phyloP scores from a whole-genome alignment of 2,888 invertebrate species.

The Blastobasis adustella region DNA sequence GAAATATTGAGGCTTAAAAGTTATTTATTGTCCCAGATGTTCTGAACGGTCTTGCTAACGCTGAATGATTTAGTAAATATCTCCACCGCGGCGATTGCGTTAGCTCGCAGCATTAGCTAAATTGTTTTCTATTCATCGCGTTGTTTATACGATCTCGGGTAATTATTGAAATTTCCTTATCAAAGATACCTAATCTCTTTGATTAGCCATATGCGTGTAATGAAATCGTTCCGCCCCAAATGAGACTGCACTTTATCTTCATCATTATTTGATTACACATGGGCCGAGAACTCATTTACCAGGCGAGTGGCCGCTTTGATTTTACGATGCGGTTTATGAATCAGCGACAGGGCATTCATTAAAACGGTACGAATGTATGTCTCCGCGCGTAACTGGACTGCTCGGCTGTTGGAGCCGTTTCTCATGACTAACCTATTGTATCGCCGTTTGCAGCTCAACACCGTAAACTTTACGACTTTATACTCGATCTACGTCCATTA shows the following conservation, averaged over 20 bases:
- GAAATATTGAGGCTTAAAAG: constrained; percentile 29
- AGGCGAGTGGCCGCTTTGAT: constrained; percentile 43
- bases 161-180: background rate
- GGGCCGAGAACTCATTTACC: constrained; percentile 36
- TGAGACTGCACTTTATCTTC: constrained; percentile 4
- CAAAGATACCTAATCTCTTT: background rate
- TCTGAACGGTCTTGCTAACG: constrained; percentile 40
- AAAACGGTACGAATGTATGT: constrained; percentile 35
- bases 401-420: constrained; percentile 20
- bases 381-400: constrained; percentile 31
- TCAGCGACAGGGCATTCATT: constrained; percentile 49
- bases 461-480: constrained; percentile 7
- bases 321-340: constrained; percentile 50
- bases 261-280: constrained; percentile 18
- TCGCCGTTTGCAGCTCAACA: constrained; percentile 1
- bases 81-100: constrained; percentile 21
- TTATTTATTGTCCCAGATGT: constrained; percentile 39
- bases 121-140: background rate
- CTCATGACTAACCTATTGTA: constrained; percentile 36
- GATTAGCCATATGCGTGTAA: background rate
- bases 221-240: background rate
- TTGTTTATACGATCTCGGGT: too few relatives aligned
- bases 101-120: constrained; percentile 1
- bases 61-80: constrained; percentile 47
- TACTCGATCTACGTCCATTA: background rate